These are phyloP conservation scores for Falco rusticolus DNA, from an alignment of 2,797 vertebrate genomes.

Conservation along the genomic window DNA sequence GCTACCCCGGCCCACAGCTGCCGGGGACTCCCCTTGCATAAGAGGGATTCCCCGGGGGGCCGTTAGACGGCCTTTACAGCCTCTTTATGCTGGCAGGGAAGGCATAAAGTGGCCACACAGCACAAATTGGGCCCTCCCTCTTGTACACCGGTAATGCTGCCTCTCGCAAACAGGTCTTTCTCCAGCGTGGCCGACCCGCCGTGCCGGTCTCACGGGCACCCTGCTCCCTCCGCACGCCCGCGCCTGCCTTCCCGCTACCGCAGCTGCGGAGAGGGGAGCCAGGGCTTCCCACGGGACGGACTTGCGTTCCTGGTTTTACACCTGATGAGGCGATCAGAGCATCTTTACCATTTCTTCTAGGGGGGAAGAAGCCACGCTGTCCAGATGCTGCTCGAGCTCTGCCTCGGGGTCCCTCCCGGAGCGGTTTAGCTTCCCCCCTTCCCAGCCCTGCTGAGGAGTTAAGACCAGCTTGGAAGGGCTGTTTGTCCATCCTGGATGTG, in stretches of 20 bases:
- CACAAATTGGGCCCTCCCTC: not conserved
- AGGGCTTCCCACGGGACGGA: not conserved
- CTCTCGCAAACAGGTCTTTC: not conserved
- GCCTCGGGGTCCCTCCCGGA: not conserved
- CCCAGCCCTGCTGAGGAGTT: not conserved
- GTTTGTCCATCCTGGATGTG: not conserved
- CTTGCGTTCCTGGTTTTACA: not conserved
- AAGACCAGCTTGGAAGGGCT: not conserved
- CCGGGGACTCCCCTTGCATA: conserved; percentile 46
- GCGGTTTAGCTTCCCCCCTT: conserved; percentile 4
- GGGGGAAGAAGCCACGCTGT: not conserved
- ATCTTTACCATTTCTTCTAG: not conserved
- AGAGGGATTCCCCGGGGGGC: conserved; percentile 33
- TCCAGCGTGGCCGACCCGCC: not conserved
- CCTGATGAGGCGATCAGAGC: not conserved
- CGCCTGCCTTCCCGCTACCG: not conserved
- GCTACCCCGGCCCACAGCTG: conserved; percentile 33
- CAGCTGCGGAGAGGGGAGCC: not conserved
- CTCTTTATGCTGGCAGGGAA: not conserved
- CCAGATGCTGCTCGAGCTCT: not conserved
- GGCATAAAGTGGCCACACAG: not conserved
- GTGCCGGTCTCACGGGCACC: not conserved
- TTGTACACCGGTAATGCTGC: not conserved
- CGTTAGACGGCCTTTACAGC: not conserved
- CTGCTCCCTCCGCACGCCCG: not conserved